Evolutionary conservation across 2,797 vertebrate genomes (phyloP).

Genomic region (Harpagifer antarcticus): DNA sequence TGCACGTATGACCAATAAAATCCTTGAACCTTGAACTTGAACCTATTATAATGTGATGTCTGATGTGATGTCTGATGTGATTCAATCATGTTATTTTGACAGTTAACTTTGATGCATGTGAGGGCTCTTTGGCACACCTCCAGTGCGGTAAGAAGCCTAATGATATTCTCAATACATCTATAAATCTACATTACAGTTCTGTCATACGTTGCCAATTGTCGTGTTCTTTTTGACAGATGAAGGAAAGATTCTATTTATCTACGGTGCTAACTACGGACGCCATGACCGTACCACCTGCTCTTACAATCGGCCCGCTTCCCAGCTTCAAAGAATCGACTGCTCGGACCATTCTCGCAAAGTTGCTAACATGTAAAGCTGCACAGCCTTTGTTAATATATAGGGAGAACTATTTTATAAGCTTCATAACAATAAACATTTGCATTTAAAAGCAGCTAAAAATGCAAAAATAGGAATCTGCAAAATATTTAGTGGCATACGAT

Average conservation of each 20-base stretch:
- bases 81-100: slow-evolving; percentile 29
- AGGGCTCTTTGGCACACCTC: slow-evolving; percentile 42
- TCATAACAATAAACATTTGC: too few relatives aligned
- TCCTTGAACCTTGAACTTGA: too few relatives aligned
- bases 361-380: slow-evolving; percentile 30
- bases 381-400: not conserved
- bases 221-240: slow-evolving; percentile 17
- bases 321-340: slow-evolving; percentile 22
- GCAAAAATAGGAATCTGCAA: not conserved
- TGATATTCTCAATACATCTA: not conserved
- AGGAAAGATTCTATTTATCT: slow-evolving; percentile 47
- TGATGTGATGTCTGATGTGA: slow-evolving; percentile 4
- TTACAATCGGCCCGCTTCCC: fast-evolving
- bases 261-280: slow-evolving; percentile 58
- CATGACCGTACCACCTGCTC: slow-evolving; percentile 52
- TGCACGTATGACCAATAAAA: too few relatives aligned
- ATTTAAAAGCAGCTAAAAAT: too few relatives aligned
- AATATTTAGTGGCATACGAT: too few relatives aligned
- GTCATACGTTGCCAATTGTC: not conserved
- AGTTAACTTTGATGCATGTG: slow-evolving; percentile 34
- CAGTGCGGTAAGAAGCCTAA: slow-evolving; percentile 49
- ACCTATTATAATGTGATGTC: not conserved
- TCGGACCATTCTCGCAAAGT: not conserved
- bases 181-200: not conserved
- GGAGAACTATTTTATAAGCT: too few relatives aligned